Evolutionary conservation across 2,113 vertebrate genomes (phyloP), one percentile per base, ranked within the genome.

Genomic region (Podarcis muralis): DNA sequence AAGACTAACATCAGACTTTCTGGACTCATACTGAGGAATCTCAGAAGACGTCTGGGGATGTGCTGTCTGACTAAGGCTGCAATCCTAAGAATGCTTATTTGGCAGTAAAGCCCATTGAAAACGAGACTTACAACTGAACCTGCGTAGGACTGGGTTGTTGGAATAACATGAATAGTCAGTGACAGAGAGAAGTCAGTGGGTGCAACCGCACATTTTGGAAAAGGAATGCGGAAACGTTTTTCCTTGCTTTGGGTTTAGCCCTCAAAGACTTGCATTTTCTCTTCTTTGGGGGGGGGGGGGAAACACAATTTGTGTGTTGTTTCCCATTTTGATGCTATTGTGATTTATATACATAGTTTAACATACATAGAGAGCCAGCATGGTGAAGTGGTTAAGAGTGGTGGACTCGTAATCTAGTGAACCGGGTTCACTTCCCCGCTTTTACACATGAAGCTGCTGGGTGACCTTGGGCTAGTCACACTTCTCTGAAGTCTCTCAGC

Each of bases 51-150:
- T 72, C 43, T 84, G 82, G 40, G 16, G 40, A 20, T 69, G 32
- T 72, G 30, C 8, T 72, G 68, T 32, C 8, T 84, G 66, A 84
- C 66, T 72, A 84, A 72, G 82, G 6, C 40, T 20, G 25, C 66
- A 69, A 32, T 72, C 68, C 8, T n/a, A 84, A 84, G 30, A n/a
- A 53, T 84, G 40, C 68, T 53, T 53, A 84, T 84, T 84, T 84
- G 66, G 23, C 82, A 84, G 30, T 71, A 84, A 71, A 84, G 15
- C 16, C 66, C 66, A 83, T 3, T 48, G 82, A 83, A 69, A 69
- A 71, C 48, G 40, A 83, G 66, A 43, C 81, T 83, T 80, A n/a
- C 7, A 59, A 48, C n/a, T 71, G 40, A 48, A 83, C 27, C 8
- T 84, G 82, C 27, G 48, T n/a, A 84, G 40, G 27, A 23, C 7